Evolutionary conservation across 2,113 vertebrate genomes (phyloP).

Genomic region (Empidonax traillii): DNA sequence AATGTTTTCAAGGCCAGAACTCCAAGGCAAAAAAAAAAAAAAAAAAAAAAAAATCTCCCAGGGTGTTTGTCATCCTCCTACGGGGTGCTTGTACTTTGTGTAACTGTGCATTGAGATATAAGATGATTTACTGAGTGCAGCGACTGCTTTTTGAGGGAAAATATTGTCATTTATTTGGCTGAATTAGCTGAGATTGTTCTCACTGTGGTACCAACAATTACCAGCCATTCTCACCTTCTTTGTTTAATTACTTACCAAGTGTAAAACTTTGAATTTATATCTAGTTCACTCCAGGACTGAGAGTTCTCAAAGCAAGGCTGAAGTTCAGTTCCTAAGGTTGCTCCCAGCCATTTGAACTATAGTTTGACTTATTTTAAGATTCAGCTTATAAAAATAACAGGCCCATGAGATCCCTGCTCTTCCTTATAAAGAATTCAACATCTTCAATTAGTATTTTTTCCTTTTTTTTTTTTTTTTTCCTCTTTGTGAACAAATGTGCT

Average conservation of each 20-base stretch:
- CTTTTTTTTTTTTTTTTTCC: background rate
- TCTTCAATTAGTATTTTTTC: background rate
- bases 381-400: background rate
- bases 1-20: background rate
- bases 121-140: background rate
- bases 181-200: background rate
- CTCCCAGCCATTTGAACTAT: background rate
- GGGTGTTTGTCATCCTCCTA: background rate
- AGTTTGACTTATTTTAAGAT: background rate
- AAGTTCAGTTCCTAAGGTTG: background rate
- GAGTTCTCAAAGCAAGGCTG: background rate
- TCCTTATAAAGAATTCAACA: background rate
- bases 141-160: background rate
- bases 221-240: background rate
- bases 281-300: too few species aligned
- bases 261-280: background rate
- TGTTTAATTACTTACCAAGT: background rate
- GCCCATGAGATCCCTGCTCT: background rate
- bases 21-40: background rate
- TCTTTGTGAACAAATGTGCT: background rate
- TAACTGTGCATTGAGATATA: background rate
- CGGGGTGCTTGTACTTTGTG: background rate
- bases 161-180: background rate
- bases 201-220: background rate
- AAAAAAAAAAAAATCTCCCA: background rate